These are phyloP conservation scores for Lasiommata megera DNA, from an alignment of 2,888 invertebrate species.

Conservation along the genomic window DNA sequence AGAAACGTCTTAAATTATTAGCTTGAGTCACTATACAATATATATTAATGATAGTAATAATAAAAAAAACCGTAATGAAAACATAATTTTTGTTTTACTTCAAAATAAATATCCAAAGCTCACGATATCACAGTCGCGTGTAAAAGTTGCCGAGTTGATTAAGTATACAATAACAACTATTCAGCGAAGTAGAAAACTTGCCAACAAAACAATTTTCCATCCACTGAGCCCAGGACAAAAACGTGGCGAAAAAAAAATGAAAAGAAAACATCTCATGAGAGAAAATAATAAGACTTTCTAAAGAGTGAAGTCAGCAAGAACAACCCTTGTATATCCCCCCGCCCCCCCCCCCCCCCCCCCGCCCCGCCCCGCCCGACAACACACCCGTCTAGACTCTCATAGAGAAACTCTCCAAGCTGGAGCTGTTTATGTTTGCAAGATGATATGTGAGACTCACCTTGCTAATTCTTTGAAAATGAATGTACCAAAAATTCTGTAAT, in stretches of 20 bases:
- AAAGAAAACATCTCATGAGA: conserved; percentile 30
- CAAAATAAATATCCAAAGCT: no score
- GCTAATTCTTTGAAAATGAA: conserved; percentile 16
- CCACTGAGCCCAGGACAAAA: conserved; percentile 20
- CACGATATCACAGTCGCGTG: no score
- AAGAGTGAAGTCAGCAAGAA: conserved; percentile 30
- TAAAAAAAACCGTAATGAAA: no score
- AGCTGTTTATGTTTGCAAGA: conserved; percentile 27
- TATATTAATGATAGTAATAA: no score
- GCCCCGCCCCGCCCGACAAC: conserved; percentile 16
- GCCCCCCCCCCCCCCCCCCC: conserved; percentile 21
- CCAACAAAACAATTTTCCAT: conserved; percentile 22
- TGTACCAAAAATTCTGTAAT: neutral
- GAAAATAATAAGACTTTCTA: conserved; percentile 32
- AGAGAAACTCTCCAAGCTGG: conserved; percentile 45
- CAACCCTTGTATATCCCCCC: conserved; percentile 21
- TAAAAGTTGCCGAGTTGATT: no score
- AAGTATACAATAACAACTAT: neutral
- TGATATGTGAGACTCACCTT: conserved; percentile 20
- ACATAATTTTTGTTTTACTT: no score
- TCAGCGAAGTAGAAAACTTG: conserved; percentile 11
- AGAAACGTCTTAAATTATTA: no score
- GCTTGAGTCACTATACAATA: no score
- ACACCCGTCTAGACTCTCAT: conserved; percentile 52
- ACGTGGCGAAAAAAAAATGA: conserved; percentile 19